These are phyloP conservation scores for Poeciliopsis occidentalis DNA, from an alignment of 2,113 vertebrate genomes.

Conservation along the genomic window DNA sequence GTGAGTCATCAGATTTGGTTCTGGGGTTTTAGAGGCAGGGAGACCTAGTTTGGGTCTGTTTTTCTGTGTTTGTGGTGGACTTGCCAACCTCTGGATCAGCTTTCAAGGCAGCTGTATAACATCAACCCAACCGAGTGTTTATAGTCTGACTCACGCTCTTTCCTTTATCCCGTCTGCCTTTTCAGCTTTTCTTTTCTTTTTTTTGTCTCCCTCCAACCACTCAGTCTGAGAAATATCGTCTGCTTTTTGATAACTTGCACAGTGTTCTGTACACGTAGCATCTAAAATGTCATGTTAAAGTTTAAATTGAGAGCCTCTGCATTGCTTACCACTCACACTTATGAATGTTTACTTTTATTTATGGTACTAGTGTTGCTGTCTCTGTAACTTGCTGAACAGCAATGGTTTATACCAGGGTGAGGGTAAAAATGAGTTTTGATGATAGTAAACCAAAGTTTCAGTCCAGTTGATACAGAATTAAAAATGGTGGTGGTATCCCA, in stretches of 20 bases:
- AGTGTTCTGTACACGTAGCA: not conserved
- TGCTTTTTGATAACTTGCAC: not conserved
- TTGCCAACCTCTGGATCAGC: conserved; percentile 45
- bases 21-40: conserved; percentile 4
- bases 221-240: not conserved
- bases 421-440: too few relatives aligned
- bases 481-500: too few relatives aligned
- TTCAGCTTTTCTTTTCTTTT: conserved; percentile 21
- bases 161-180: conserved; percentile 14
- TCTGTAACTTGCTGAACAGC: not conserved
- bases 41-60: not conserved
- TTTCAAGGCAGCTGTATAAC: conserved; percentile 66
- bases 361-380: not conserved
- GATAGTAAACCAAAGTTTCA: too few relatives aligned
- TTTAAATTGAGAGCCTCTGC: not conserved
- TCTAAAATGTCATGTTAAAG: not conserved
- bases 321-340: not conserved
- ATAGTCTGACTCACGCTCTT: conserved; percentile 54
- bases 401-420: not conserved
- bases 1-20: conserved; percentile 15
- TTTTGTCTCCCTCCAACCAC: conserved; percentile 18
- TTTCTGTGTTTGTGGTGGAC: conserved; percentile 22
- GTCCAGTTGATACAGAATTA: too few relatives aligned
- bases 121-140: conserved; percentile 64
- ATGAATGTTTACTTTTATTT: not conserved